Conservation (phyloP, 1,140 invertebrate genomes). For the Cherax destructor region DNA sequence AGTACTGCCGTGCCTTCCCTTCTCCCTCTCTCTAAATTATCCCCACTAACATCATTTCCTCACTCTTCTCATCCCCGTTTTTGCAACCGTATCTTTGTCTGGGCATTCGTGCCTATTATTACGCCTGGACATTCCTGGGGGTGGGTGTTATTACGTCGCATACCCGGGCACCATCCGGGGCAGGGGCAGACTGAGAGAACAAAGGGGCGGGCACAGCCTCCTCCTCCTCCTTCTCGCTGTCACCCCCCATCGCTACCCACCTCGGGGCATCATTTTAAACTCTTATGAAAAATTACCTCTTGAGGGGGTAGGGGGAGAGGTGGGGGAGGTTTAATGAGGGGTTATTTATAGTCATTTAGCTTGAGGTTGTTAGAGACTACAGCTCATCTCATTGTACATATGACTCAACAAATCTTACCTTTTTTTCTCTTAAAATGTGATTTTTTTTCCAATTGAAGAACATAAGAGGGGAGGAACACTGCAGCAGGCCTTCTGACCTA, state of each 20-base stretch:
- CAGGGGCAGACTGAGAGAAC: background rate
- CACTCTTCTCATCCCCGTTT: background rate
- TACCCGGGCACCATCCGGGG: background rate
- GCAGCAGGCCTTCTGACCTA: no score
- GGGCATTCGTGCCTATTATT: slow-evolving; percentile 25
- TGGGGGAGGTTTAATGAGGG: background rate
- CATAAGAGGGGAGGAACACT: no score
- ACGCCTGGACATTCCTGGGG: slow-evolving; percentile 6
- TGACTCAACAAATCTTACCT: no score
- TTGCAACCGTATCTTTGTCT: slow-evolving; percentile 40
- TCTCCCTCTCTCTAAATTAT: background rate
- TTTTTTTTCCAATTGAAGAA: no score
- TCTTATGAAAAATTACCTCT: background rate
- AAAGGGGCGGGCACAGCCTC: background rate
- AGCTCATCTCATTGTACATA: no score
- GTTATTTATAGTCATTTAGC: background rate
- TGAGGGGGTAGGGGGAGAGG: no score
- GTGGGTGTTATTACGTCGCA: background rate
- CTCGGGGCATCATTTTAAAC: background rate
- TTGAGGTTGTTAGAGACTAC: no score
- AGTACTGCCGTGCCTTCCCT: background rate
- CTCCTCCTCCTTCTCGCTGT: background rate
- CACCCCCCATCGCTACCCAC: background rate
- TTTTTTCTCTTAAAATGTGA: no score
- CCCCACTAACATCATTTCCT: slow-evolving; percentile 18